phyloP scores from a whole-genome alignment of 2,888 invertebrate genomes.

The Polylopha cassiicola region DNA sequence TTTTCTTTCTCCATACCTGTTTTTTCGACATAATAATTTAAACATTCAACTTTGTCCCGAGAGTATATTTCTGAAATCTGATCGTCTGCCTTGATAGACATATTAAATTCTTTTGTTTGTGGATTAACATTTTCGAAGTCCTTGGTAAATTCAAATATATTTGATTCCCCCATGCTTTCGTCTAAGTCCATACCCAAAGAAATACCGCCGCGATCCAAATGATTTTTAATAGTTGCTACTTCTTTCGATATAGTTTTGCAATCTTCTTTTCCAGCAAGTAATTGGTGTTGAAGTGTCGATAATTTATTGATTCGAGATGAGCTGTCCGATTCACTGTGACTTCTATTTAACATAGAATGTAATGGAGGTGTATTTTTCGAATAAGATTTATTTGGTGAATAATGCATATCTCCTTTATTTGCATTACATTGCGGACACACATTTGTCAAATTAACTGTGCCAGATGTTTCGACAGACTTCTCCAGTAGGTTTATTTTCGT shows the following conservation, averaged over 20 bases:
- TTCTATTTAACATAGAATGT: slow-evolving; percentile 50
- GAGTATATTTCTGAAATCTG: slow-evolving; percentile 38
- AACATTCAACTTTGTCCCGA: slow-evolving; percentile 54
- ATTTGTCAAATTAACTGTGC: slow-evolving; percentile 14
- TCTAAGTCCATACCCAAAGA: slow-evolving; percentile 56
- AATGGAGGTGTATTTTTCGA: slow-evolving; percentile 20
- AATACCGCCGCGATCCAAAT: slow-evolving; percentile 53
- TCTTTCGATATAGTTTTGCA: slow-evolving; percentile 64
- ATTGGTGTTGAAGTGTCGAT: slow-evolving; percentile 59
- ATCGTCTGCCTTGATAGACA: slow-evolving; percentile 47
- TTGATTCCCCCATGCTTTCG: slow-evolving; percentile 48
- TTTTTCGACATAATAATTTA: slow-evolving; percentile 51
- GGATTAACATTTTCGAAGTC: slow-evolving; percentile 30
- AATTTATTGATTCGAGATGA: slow-evolving; percentile 60
- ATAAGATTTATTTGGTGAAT: slow-evolving; percentile 30
- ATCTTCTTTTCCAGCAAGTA: slow-evolving; percentile 61
- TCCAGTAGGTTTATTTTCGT: too few relatives aligned
- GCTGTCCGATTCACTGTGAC: slow-evolving; percentile 58
- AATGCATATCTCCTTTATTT: slow-evolving; percentile 39
- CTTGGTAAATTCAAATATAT: slow-evolving; percentile 36
- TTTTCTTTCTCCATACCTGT: slow-evolving; percentile 42
- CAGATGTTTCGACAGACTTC: slow-evolving; percentile 24
- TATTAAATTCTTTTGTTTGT: slow-evolving; percentile 33
- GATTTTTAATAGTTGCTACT: slow-evolving; percentile 63
- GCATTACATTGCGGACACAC: slow-evolving; percentile 38